A percentile compares a stretch with the other conserved stretches of the same genome.
Conservation (phyloP, 2,797 vertebrate species). For the Smutsia gigantea region DNA sequence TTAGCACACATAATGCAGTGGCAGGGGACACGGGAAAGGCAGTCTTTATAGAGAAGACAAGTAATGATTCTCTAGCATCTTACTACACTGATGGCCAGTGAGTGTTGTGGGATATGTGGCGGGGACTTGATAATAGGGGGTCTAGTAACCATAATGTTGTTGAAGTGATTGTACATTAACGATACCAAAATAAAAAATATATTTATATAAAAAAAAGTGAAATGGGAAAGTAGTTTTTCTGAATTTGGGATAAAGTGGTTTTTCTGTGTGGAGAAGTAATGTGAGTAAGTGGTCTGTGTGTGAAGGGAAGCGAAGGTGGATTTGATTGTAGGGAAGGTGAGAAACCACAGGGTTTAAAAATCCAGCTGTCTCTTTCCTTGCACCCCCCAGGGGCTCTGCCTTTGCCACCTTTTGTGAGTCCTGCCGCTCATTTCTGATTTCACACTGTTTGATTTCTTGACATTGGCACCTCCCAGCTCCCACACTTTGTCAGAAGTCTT, state of each 20-base stretch:
- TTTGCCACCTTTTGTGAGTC: background rate
- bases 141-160: no score
- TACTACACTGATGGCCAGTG: no score
- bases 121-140: no score
- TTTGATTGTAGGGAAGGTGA: background rate
- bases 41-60: no score
- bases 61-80: no score
- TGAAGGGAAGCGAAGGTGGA: background rate
- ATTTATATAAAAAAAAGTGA: background rate
- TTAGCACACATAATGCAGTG: no score
- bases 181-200: no score
- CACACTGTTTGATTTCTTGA: background rate
- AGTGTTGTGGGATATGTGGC: no score
- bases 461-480: background rate
- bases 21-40: no score
- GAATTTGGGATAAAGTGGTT: background rate
- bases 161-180: no score
- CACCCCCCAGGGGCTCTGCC: rapidly evolving
- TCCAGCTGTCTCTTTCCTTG: background rate
- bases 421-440: background rate
- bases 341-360: background rate
- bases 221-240: background rate
- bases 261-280: background rate
- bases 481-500: background rate
- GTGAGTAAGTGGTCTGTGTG: background rate